Evolutionary conservation across 2,113 vertebrate species (phyloP), one percentile per base, ranked within the genome.

Genomic region (Ciconia maguari): DNA sequence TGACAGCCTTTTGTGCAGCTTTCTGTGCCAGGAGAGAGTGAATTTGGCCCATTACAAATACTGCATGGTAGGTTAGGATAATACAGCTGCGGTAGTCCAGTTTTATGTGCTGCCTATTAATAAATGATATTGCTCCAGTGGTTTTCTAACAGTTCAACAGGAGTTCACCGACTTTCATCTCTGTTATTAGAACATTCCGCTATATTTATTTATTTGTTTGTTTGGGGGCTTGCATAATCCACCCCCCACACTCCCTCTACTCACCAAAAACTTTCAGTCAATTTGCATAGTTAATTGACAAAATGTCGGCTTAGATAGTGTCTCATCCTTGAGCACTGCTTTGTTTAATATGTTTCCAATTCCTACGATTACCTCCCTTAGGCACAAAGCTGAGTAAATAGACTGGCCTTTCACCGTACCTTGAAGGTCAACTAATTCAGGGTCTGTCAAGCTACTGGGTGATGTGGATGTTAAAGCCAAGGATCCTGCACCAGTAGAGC

Each of bases 371-470:
- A 38, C 55, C 42, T 94, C 91, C 94, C 90, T 61, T 36, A 88
- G 94, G 95, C 93, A 93, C 61, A 86, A 90, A 79, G 64, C 24
- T 74, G 68, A 95, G 86, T 86, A 94, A 96, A 96, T 89, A 88
- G 57, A 65, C 32, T 87, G 83, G 82, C 83, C 80, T 96, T 95
- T 89, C 54, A 93, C 80, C 0, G 0, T 91, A 93, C 90, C 96
- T 97, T 95, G 88, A 97, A 97, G 94, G 94, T 97, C 96, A 97
- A 87, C 94, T 89, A 86, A 93, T 88, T 81, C 82, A 81, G 77
- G 54, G 71, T 90, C 61, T 95, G 75, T 91, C 46, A 77, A 95
- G 86, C 54, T 78, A 93, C 83, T 57, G 81, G 83, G 42, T 89
- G 74, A 68, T 82, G 58, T 30, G 77, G 65, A 83, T 83, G 81